Evolutionary conservation across 2,797 vertebrate species (phyloP).

Genomic region (Labroides dimidiatus): DNA sequence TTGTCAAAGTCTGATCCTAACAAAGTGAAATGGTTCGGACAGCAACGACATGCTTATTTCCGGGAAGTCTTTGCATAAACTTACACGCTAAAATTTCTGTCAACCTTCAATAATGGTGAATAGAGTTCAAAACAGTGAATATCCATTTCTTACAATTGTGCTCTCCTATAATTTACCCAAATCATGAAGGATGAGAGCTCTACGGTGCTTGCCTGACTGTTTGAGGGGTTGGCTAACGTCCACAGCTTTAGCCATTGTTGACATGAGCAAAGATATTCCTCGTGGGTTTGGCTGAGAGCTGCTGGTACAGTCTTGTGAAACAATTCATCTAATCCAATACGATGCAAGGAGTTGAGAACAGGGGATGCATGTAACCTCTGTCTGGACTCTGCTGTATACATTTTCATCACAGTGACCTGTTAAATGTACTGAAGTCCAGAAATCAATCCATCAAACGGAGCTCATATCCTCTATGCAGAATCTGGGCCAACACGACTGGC

Average conservation of each 20-base stretch:
- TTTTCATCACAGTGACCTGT: slow-evolving; percentile 72
- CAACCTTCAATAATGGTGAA: slow-evolving; percentile 32
- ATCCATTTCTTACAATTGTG: slow-evolving; percentile 55
- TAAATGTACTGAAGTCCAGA: slow-evolving; percentile 61
- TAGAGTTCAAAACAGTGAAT: slow-evolving; percentile 29
- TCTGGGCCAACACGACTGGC: slow-evolving; percentile 77
- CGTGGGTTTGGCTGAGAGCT: slow-evolving; percentile 63
- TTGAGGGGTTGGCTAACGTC: slow-evolving; percentile 56
- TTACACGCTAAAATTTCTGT: slow-evolving; percentile 25
- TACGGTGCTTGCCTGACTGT: slow-evolving; percentile 49
- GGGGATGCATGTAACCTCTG: slow-evolving; percentile 56
- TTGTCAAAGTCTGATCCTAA: no score
- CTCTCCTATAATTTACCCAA: slow-evolving; percentile 60
- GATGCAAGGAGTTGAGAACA: slow-evolving; percentile 49
- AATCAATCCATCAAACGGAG: slow-evolving; percentile 69
- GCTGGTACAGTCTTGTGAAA: slow-evolving; percentile 40
- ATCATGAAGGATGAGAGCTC: slow-evolving; percentile 68
- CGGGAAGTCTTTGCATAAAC: slow-evolving; percentile 18
- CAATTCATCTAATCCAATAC: slow-evolving; percentile 54
- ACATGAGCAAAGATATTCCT: slow-evolving; percentile 66
- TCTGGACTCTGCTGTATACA: slow-evolving; percentile 52
- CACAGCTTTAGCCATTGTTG: slow-evolving; percentile 69
- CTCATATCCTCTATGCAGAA: slow-evolving; percentile 66
- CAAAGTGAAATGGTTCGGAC: not conserved
- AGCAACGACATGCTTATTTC: not conserved